A percentile compares a stretch with the other conserved stretches of the same genome.
Conservation (phyloP, 2,113 vertebrate genomes). For the Tinamus guttatus region DNA sequence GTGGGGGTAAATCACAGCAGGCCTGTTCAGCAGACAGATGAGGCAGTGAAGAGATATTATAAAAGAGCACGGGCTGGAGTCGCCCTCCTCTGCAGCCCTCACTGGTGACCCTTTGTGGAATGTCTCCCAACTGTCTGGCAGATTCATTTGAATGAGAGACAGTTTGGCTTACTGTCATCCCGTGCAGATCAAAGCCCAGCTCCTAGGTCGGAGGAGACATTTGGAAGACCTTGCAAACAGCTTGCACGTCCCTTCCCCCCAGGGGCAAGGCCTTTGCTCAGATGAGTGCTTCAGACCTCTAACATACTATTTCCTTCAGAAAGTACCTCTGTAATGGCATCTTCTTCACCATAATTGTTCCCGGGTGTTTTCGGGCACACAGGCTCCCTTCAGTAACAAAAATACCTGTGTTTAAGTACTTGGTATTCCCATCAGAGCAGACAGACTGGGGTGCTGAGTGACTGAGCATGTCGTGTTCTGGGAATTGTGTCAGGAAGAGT, state of each 20-base stretch:
- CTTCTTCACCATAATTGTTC: not conserved
- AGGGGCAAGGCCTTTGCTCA: not conserved
- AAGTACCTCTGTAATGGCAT: rapidly evolving
- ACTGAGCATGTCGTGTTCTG: rapidly evolving
- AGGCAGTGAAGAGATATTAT: not conserved
- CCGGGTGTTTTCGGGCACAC: rapidly evolving
- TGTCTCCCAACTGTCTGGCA: constrained; percentile 44
- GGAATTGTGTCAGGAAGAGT: not conserved
- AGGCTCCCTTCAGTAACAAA: not conserved
- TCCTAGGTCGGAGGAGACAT: not conserved
- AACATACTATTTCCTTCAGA: not conserved
- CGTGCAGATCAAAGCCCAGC: constrained; percentile 12
- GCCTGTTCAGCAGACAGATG: not conserved
- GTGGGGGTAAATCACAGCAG: constrained; percentile 43
- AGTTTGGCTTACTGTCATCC: constrained; percentile 21
- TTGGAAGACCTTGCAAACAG: not conserved
- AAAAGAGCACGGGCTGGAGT: not conserved
- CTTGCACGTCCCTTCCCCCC: not conserved
- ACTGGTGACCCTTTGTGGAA: constrained; percentile 50
- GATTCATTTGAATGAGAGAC: constrained; percentile 44
- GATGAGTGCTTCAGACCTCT: not conserved
- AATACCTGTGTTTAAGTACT: rapidly evolving
- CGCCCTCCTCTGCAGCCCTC: constrained; percentile 3
- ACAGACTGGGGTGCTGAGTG: rapidly evolving
- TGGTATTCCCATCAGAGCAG: rapidly evolving